Evolutionary conservation across 1,140 invertebrate genomes (phyloP).

Genomic region (Lepidurus couesii): DNA sequence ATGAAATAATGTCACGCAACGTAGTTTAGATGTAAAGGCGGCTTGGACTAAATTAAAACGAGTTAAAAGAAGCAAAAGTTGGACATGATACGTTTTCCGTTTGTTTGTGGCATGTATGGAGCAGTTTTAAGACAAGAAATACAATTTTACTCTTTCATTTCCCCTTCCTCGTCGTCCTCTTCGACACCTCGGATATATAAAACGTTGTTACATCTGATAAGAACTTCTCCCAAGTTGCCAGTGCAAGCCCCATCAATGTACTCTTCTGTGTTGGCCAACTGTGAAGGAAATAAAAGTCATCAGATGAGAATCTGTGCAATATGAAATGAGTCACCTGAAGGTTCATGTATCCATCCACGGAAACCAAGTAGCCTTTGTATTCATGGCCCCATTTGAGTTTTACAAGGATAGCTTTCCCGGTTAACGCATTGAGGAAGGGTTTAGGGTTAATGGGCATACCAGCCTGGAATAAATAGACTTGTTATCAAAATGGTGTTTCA

Average conservation of each 20-base stretch:
- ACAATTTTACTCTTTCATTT: conserved; percentile 78
- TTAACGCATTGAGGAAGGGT: conserved; percentile 95
- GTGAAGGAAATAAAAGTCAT: conserved; percentile 36
- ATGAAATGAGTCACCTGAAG: conserved; percentile 58
- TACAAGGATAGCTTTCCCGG: conserved; percentile 93
- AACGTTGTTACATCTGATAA: conserved; percentile 98
- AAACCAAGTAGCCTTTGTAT: conserved; percentile 96
- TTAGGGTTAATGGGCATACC: conserved; percentile 98
- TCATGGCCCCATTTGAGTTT: conserved; percentile 99
- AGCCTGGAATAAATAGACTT: conserved; percentile 43
- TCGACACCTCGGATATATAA: conserved; percentile 92
- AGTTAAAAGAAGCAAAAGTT: background rate
- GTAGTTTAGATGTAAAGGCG: too few relatives aligned
- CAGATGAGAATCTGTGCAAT: background rate
- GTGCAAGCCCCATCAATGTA: conserved; percentile 84
- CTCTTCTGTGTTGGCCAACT: conserved; percentile 96
- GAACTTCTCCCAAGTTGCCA: conserved; percentile 92
- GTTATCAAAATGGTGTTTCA: background rate
- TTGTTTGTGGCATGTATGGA: background rate
- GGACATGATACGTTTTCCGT: background rate
- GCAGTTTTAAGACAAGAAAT: conserved; percentile 4
- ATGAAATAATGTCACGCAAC: too few relatives aligned
- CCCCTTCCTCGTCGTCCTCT: conserved; percentile 95
- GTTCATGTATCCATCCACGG: conserved; percentile 99
- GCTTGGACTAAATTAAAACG: background rate